Conservation (phyloP, 2,113 vertebrate genomes). For the Prionailurus bengalensis region DNA sequence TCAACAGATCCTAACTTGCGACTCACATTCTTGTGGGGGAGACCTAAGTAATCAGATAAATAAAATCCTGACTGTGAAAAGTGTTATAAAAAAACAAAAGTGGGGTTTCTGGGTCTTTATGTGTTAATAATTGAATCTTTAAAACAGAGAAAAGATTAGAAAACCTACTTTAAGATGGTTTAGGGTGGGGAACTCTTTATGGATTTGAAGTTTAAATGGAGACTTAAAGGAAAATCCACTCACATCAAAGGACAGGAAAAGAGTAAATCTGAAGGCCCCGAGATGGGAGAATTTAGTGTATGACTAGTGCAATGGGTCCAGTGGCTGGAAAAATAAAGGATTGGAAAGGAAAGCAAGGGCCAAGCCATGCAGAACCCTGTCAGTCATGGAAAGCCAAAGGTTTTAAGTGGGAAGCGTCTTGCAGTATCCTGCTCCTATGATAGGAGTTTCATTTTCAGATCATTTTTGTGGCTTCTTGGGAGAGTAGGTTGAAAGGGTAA, state of each 20-base stretch:
- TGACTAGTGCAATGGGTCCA: background rate
- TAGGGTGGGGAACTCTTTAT: background rate
- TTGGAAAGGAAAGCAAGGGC: background rate
- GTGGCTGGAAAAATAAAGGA: accelerated
- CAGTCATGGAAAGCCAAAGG: background rate
- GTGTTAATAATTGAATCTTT: background rate
- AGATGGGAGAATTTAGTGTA: background rate
- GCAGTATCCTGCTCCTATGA: background rate
- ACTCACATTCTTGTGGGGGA: background rate
- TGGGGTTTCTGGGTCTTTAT: background rate
- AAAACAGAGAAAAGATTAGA: background rate
- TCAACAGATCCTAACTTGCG: background rate
- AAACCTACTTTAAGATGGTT: background rate
- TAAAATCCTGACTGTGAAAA: background rate
- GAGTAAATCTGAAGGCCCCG: background rate
- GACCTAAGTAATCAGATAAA: background rate
- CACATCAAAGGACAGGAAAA: background rate
- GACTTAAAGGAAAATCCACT: background rate
- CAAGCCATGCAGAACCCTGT: accelerated
- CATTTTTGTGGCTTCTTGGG: background rate
- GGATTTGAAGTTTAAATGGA: background rate
- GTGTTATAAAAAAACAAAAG: background rate
- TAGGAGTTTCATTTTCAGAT: background rate
- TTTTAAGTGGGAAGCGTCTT: background rate
- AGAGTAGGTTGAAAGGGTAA: background rate